Evolutionary conservation across 2,113 vertebrate genomes (phyloP).

Genomic region (Petrocephalus microphthalmus): DNA sequence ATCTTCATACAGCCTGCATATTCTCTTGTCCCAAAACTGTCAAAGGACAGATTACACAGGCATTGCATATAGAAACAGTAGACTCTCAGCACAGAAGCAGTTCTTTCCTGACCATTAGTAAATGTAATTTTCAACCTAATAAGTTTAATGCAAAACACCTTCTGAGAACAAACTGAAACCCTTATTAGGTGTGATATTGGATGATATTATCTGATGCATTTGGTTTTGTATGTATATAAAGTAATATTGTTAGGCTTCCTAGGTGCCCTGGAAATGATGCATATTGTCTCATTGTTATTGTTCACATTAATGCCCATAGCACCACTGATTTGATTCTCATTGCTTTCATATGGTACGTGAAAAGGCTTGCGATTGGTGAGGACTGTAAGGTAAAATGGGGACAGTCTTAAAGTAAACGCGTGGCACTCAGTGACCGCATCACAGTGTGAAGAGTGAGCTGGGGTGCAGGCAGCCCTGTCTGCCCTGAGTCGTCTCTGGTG

Average conservation of each 20-base stretch:
- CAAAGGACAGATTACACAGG: background rate
- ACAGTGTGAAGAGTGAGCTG: background rate
- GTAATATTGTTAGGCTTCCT: background rate
- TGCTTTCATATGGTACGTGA: background rate
- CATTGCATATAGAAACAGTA: background rate
- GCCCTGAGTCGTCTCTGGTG: background rate
- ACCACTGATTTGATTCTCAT: background rate
- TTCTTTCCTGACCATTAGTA: background rate
- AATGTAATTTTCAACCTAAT: background rate
- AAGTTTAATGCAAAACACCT: background rate
- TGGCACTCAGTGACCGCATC: background rate
- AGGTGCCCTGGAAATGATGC: background rate
- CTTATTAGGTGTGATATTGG: background rate
- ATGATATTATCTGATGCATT: background rate
- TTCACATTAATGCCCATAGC: background rate
- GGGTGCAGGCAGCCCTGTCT: background rate
- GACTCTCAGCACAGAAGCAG: background rate
- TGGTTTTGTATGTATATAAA: background rate
- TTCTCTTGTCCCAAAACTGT: slow-evolving; percentile 3
- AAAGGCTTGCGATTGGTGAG: background rate
- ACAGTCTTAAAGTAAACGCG: background rate
- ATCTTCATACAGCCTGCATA: background rate
- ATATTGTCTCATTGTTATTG: background rate
- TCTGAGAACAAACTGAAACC: background rate
- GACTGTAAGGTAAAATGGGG: background rate